Evolutionary conservation across 2,797 vertebrate species (phyloP).

Genomic region (Premnoplex brunnescens): DNA sequence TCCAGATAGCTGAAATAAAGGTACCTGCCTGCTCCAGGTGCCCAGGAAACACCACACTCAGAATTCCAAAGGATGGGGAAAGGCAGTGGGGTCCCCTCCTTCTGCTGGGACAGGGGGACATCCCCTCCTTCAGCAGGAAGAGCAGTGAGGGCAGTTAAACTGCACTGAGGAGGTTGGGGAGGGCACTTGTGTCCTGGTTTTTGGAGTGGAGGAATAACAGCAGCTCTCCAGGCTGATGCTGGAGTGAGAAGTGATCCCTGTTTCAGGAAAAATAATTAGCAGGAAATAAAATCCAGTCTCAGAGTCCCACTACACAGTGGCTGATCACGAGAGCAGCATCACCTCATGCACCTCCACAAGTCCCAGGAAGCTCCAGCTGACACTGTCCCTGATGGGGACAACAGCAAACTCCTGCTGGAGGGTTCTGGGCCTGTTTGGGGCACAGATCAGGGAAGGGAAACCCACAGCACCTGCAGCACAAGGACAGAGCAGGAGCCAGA

Average conservation of each 20-base stretch:
- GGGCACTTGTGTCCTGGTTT: not conserved
- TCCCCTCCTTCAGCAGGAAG: accelerated
- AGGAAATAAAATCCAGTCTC: accelerated
- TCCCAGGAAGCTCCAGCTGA: not conserved
- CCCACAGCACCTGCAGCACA: not conserved
- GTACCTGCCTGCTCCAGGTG: not conserved
- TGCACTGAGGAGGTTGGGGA: accelerated
- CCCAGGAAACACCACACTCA: accelerated
- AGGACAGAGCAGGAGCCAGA: not conserved
- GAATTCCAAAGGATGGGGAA: not conserved
- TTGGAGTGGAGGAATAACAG: accelerated
- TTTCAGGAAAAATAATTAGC: not conserved
- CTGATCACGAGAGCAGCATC: not conserved
- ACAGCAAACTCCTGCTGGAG: not conserved
- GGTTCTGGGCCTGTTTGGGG: accelerated
- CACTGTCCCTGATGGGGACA: accelerated
- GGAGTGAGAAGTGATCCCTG: accelerated
- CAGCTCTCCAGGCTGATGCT: not conserved
- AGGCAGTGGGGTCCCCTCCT: not conserved
- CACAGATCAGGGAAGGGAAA: not conserved
- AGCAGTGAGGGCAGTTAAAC: accelerated
- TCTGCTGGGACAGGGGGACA: accelerated
- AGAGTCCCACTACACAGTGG: accelerated
- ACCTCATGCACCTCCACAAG: accelerated
- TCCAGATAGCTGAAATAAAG: not conserved